Conservation (phyloP, 1,140 invertebrate species). For the Zaprionus camerounensis region DNA sequence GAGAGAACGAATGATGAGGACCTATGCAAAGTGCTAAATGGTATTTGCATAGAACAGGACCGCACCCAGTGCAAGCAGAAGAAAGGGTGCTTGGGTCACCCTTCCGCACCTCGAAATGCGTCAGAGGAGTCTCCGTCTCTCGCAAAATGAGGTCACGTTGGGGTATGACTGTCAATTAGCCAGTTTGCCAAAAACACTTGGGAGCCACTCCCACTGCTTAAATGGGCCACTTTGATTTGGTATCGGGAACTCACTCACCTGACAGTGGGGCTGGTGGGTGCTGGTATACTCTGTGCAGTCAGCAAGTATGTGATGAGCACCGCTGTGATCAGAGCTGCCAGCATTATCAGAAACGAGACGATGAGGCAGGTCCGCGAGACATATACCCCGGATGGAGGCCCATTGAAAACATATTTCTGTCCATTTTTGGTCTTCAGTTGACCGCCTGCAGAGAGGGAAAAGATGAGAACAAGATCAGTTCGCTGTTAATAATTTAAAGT, state of each 20-base stretch:
- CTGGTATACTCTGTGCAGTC: slow-evolving; percentile 48
- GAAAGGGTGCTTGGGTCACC: slow-evolving; percentile 32
- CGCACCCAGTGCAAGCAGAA: slow-evolving; percentile 15
- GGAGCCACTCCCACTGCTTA: slow-evolving; percentile 30
- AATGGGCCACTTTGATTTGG: slow-evolving; percentile 11
- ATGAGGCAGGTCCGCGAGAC: slow-evolving; percentile 71
- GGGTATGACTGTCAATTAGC: slow-evolving; percentile 66
- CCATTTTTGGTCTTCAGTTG: slow-evolving; percentile 84
- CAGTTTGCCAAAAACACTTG: slow-evolving; percentile 60
- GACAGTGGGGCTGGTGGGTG: slow-evolving; percentile 30
- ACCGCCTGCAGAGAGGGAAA: slow-evolving; percentile 62
- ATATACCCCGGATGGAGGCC: slow-evolving; percentile 75
- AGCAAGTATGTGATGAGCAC: slow-evolving; percentile 77
- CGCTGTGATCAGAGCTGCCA: slow-evolving; percentile 69
- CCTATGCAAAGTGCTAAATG: slow-evolving; percentile 13
- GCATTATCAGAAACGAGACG: slow-evolving; percentile 61
- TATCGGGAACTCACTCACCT: slow-evolving; percentile 55
- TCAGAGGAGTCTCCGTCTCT: slow-evolving; percentile 51
- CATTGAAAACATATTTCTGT: slow-evolving; percentile 83
- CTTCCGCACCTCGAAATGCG: slow-evolving; percentile 66
- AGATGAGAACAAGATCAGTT: slow-evolving; percentile 1
- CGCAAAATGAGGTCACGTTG: slow-evolving; percentile 63
- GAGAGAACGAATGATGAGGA: background rate
- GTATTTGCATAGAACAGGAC: slow-evolving; percentile 28
- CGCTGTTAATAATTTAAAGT: background rate